Evolutionary conservation across 2,797 vertebrate genomes (phyloP).

Genomic region (Poeciliopsis presidionis): DNA sequence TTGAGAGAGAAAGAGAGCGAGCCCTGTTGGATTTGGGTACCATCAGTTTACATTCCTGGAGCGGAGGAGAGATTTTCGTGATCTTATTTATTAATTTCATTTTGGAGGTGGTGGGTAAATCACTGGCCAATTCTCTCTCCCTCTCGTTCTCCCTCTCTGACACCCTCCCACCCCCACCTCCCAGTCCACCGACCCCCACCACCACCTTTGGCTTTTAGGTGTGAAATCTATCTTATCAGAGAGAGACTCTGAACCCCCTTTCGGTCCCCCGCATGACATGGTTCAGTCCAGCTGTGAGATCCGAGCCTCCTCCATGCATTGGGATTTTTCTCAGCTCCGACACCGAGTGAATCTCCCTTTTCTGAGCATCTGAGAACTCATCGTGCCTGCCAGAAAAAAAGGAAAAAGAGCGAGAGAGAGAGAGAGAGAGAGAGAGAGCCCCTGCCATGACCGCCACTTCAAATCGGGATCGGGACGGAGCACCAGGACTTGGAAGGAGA

Average conservation of each 20-base stretch:
- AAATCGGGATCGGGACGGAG: constrained; percentile 74
- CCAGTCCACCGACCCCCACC: neutral
- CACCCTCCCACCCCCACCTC: too few relatives aligned
- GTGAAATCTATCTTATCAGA: constrained; percentile 76
- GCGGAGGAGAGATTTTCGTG: constrained; percentile 49
- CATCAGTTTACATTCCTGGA: constrained; percentile 43
- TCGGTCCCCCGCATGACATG: constrained; percentile 88
- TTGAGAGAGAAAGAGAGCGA: constrained; percentile 56
- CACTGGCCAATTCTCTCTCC: constrained; percentile 60
- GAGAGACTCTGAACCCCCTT: constrained; percentile 80
- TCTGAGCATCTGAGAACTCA: constrained; percentile 81
- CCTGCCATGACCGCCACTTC: constrained; percentile 80
- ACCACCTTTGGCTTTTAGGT: constrained; percentile 52
- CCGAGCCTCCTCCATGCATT: constrained; percentile 93
- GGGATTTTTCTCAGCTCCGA: constrained; percentile 91
- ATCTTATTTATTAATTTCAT: constrained; percentile 30
- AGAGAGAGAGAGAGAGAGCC: constrained; percentile 15
- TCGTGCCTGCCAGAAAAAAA: constrained; percentile 56
- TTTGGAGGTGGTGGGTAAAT: constrained; percentile 44
- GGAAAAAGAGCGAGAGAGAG: constrained; percentile 9
- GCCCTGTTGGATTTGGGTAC: constrained; percentile 47
- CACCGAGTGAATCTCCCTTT: constrained; percentile 81
- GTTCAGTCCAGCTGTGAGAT: constrained; percentile 99
- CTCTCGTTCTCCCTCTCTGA: neutral
- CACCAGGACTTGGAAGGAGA: constrained; percentile 77